Evolutionary conservation across 2,888 invertebrate species (phyloP).

Genomic region (Thereva nobilitata): DNA sequence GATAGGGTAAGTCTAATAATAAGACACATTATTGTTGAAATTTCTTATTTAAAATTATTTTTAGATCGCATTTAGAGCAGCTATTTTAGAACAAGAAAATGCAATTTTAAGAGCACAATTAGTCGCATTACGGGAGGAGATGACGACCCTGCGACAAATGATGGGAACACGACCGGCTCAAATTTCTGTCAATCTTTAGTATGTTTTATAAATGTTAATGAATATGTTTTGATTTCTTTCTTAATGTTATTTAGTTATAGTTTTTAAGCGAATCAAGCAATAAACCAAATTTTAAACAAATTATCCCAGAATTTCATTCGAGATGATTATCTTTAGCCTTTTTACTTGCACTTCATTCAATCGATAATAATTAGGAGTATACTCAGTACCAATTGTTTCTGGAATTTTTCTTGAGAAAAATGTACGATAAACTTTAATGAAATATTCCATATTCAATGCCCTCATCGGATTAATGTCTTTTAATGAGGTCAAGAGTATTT

Average conservation of each 20-base stretch:
- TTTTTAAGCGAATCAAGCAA: neutral
- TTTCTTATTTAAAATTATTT: slow-evolving; percentile 41
- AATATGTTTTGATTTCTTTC: neutral
- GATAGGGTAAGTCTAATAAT: slow-evolving; percentile 68
- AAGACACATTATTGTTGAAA: neutral
- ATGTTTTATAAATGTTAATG: neutral
- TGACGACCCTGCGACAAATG: slow-evolving; percentile 47
- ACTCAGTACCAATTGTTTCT: too few species aligned
- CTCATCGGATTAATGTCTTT: too few species aligned
- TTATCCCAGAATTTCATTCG: too few species aligned
- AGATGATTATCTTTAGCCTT: too few species aligned
- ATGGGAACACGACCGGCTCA: slow-evolving; percentile 30
- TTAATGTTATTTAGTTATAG: slow-evolving; percentile 1
- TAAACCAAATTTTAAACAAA: too few species aligned
- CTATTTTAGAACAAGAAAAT: slow-evolving; percentile 85
- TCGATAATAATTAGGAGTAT: too few species aligned
- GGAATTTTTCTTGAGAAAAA: too few species aligned
- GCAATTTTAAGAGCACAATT: slow-evolving; percentile 82
- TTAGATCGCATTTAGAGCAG: slow-evolving; percentile 81
- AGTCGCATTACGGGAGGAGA: slow-evolving; percentile 77
- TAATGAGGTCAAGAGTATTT: too few species aligned
- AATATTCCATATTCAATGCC: too few species aligned
- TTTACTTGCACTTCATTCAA: too few species aligned
- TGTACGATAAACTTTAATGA: too few species aligned
- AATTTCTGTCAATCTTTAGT: slow-evolving; percentile 29